Evolutionary conservation across 1,140 invertebrate genomes (phyloP).

Genomic region (Phymastichus coffea): DNA sequence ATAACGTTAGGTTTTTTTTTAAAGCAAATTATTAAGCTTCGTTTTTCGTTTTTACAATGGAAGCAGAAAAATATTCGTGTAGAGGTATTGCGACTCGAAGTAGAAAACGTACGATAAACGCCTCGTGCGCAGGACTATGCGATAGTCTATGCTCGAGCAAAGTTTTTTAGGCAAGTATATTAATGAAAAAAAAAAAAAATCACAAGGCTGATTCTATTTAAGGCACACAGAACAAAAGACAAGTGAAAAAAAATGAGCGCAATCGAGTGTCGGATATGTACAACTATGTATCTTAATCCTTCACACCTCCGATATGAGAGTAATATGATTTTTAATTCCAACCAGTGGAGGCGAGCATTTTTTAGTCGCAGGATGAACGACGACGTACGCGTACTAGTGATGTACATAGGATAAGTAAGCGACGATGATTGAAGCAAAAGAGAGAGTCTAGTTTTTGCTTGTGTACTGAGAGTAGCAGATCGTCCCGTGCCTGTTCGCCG

Average conservation of each 20-base stretch:
- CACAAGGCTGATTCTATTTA: slow-evolving; percentile 54
- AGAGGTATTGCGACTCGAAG: slow-evolving; percentile 8
- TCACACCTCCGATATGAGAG: too few relatives aligned
- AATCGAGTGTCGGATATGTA: too few relatives aligned
- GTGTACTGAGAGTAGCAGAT: slow-evolving; percentile 19
- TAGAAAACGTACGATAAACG: slow-evolving; percentile 19
- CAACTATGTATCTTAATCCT: too few relatives aligned
- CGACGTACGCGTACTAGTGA: slow-evolving; percentile 21
- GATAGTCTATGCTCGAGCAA: slow-evolving; percentile 17
- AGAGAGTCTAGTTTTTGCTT: slow-evolving; percentile 32
- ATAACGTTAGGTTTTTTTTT: too few relatives aligned
- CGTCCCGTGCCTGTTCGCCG: slow-evolving; percentile 45
- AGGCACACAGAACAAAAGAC: slow-evolving; percentile 19
- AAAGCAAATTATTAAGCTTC: too few relatives aligned
- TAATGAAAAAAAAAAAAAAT: slow-evolving; percentile 33
- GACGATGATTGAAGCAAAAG: neutral
- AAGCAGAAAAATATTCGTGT: too few relatives aligned
- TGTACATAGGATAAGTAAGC: slow-evolving; percentile 32
- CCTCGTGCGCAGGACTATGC: slow-evolving; percentile 12
- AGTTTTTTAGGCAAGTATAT: slow-evolving; percentile 11
- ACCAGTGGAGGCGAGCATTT: too few relatives aligned
- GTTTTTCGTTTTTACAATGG: too few relatives aligned
- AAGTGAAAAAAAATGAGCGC: slow-evolving; percentile 29
- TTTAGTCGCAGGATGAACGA: slow-evolving; percentile 24
- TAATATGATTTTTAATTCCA: too few relatives aligned